phyloP scores from a whole-genome alignment of 2,888 invertebrate species.

The Ametastegia equiseti region DNA sequence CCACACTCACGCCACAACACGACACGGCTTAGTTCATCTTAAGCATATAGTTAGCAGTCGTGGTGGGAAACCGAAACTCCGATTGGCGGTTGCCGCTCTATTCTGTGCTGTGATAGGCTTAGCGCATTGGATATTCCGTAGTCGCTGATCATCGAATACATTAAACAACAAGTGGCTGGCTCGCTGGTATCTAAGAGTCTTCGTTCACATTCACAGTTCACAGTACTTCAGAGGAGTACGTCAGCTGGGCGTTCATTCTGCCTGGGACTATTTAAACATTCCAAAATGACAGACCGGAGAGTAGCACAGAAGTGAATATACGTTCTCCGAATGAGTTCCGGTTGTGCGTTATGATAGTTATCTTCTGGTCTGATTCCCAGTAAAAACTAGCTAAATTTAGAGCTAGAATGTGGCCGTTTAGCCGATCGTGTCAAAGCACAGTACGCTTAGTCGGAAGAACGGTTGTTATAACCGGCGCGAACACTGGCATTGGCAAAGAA shows the following conservation, averaged over 20 bases:
- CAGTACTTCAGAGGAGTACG: background rate
- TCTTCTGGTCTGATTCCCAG: background rate
- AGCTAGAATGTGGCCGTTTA: slow-evolving; percentile 65
- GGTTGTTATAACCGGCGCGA: slow-evolving; percentile 74
- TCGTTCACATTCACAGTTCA: background rate
- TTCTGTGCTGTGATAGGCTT: background rate
- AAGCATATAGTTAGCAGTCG: background rate
- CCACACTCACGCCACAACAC: background rate
- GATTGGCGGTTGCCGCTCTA: slow-evolving; percentile 19
- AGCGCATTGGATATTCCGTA: too few species aligned
- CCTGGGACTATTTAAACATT: background rate
- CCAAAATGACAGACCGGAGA: background rate
- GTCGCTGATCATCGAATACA: background rate
- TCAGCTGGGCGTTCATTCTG: background rate
- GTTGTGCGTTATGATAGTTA: background rate
- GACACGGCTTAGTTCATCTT: background rate
- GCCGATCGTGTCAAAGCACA: slow-evolving; percentile 75
- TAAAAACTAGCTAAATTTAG: background rate
- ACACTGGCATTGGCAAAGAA: slow-evolving; percentile 72
- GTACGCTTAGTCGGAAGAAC: slow-evolving; percentile 68
- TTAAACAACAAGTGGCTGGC: too few species aligned
- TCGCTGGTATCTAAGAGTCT: too few species aligned
- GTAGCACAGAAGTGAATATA: background rate
- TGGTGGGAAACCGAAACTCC: background rate
- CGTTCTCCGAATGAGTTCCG: background rate